phyloP scores from a whole-genome alignment of 2,797 vertebrate genomes.

The Aratinga solstitialis region DNA sequence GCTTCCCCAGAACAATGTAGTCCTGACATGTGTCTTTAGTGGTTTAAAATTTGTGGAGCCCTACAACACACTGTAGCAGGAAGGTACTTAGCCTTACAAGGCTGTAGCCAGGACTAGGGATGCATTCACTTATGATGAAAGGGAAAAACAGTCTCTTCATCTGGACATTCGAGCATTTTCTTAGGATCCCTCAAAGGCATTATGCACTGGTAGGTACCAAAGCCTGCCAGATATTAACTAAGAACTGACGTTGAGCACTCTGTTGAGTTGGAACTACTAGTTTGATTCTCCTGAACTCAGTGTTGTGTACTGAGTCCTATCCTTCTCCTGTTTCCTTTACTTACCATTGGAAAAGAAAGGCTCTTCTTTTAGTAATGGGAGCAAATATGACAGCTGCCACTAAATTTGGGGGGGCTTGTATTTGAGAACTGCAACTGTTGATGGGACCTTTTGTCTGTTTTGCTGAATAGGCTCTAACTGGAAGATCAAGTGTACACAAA shows the following conservation, averaged over 20 bases:
- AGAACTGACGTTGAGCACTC: neutral
- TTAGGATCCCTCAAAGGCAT: neutral
- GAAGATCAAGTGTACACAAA: neutral
- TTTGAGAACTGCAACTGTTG: neutral
- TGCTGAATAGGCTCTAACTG: neutral
- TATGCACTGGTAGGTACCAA: neutral
- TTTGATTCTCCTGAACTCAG: neutral
- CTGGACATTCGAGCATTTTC: neutral
- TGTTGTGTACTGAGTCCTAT: neutral
- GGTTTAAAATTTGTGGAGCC: neutral
- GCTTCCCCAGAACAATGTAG: neutral
- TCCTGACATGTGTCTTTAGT: neutral
- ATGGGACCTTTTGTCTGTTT: neutral
- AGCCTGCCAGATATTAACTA: neutral
- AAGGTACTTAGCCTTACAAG: neutral
- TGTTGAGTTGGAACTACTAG: neutral
- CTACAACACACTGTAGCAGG: neutral
- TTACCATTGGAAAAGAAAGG: neutral
- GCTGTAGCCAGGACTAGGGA: neutral
- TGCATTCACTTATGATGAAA: neutral
- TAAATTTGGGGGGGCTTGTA: neutral
- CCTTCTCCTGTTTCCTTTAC: neutral
- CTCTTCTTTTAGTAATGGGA: neutral
- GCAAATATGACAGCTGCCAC: fast-evolving
- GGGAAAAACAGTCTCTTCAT: neutral